Conservation (phyloP, 2,113 vertebrate genomes). For the Hypocryptadius cinnamomeus region DNA sequence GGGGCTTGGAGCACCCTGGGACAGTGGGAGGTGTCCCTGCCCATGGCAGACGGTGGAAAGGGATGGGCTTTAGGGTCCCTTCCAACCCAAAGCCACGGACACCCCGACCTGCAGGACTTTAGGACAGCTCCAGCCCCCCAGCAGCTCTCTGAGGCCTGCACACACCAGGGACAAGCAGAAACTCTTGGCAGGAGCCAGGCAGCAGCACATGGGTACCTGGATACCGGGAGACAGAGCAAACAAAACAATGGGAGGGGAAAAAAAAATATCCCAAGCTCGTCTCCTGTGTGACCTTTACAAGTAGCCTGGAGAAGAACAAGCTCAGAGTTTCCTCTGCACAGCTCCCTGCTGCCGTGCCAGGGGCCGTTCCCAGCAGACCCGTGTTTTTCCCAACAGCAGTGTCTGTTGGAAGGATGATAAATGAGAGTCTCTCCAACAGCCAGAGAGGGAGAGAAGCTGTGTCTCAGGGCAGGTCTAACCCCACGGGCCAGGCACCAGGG, state of each 20-base stretch:
- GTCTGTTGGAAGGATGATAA: neutral
- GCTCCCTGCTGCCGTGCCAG: neutral
- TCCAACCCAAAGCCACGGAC: neutral
- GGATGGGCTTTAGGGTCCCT: neutral
- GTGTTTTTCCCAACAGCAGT: neutral
- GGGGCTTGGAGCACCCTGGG: neutral
- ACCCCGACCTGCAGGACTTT: neutral
- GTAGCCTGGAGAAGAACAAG: neutral
- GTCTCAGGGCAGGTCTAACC: neutral
- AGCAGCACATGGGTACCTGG: neutral
- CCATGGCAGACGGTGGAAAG: neutral
- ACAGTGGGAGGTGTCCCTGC: neutral
- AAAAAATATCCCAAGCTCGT: neutral
- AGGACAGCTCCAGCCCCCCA: neutral
- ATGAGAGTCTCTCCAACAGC: neutral
- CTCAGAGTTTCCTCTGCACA: neutral
- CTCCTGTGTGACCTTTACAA: neutral
- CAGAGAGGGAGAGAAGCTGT: neutral
- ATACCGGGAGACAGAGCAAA: neutral
- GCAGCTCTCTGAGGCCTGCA: neutral
- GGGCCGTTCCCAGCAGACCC: neutral
- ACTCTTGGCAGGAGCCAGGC: neutral
- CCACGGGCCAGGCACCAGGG: neutral
- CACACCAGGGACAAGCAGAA: neutral
- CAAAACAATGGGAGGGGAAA: neutral